Conservation (phyloP, 2,113 vertebrate genomes). For the Reinhardtius hippoglossoides region DNA sequence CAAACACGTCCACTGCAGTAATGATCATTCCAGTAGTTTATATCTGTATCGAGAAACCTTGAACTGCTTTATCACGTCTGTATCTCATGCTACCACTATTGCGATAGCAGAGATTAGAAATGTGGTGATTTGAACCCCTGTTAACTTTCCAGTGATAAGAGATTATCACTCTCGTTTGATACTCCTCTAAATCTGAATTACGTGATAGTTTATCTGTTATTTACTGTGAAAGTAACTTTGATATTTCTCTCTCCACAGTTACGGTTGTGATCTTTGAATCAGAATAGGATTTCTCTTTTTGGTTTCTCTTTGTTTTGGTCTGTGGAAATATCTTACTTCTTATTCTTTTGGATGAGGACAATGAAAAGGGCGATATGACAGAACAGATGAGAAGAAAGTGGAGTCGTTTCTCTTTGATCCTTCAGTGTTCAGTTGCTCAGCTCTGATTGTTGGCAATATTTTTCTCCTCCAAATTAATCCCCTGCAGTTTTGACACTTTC, state of each 20-base stretch:
- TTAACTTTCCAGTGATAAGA: slow-evolving; percentile 32
- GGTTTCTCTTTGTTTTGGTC: not conserved
- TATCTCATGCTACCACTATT: slow-evolving; percentile 40
- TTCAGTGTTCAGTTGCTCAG: slow-evolving; percentile 6
- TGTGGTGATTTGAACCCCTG: slow-evolving; percentile 25
- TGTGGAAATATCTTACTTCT: not conserved
- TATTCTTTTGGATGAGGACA: not conserved
- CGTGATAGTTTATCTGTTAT: slow-evolving; percentile 15
- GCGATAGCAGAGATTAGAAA: slow-evolving; percentile 33
- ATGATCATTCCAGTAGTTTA: slow-evolving; percentile 5
- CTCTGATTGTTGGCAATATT: slow-evolving; percentile 18
- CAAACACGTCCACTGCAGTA: not conserved
- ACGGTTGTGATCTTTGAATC: not conserved
- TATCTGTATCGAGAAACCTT: slow-evolving; percentile 16
- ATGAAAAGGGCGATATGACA: not conserved
- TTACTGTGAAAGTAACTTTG: slow-evolving; percentile 2
- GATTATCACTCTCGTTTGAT: slow-evolving; percentile 11
- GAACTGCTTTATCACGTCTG: slow-evolving; percentile 26
- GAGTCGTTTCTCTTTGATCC: slow-evolving; percentile 26
- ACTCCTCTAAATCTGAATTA: slow-evolving; percentile 3
- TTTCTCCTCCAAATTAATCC: slow-evolving; percentile 45
- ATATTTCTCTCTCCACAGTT: slow-evolving; percentile 6
- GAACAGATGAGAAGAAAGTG: slow-evolving; percentile 17
- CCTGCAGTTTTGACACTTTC: slow-evolving; percentile 27
- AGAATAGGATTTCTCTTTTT: not conserved